These are phyloP conservation scores for Scatophagus argus DNA, from an alignment of 2,113 vertebrate species.

Conservation along the genomic window DNA sequence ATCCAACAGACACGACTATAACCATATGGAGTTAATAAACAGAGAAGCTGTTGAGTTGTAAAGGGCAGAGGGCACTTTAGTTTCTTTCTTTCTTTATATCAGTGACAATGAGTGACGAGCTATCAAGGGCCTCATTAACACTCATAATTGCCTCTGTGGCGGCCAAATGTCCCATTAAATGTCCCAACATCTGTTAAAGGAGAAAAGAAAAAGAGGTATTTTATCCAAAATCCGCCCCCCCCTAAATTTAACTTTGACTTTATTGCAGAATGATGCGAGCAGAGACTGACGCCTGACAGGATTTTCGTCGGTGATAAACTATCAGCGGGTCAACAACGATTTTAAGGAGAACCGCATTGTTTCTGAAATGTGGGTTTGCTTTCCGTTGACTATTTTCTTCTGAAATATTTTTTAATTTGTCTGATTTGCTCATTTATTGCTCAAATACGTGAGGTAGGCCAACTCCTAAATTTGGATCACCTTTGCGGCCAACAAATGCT, in stretches of 20 bases:
- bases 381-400: neutral
- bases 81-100: slow-evolving; percentile 1
- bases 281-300: neutral
- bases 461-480: neutral
- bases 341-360: neutral
- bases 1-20: neutral
- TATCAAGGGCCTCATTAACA: slow-evolving; percentile 9
- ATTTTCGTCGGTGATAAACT: neutral
- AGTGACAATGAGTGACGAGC: slow-evolving; percentile 1
- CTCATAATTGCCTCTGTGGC: neutral
- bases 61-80: neutral
- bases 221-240: neutral
- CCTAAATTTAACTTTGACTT: neutral
- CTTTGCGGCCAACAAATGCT: neutral
- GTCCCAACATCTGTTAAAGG: neutral
- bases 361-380: neutral
- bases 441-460: neutral
- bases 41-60: slow-evolving; percentile 5
- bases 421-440: neutral
- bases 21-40: slow-evolving; percentile 27
- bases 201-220: neutral
- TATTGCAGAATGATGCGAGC: neutral
- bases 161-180: neutral
- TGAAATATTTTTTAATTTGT: neutral
- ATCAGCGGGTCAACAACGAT: neutral